Percentiles rank a stretch among this genome's conserved stretches.
phyloP scores from a whole-genome alignment of 2,888 invertebrate species.

The Polymixis flavicincta region DNA sequence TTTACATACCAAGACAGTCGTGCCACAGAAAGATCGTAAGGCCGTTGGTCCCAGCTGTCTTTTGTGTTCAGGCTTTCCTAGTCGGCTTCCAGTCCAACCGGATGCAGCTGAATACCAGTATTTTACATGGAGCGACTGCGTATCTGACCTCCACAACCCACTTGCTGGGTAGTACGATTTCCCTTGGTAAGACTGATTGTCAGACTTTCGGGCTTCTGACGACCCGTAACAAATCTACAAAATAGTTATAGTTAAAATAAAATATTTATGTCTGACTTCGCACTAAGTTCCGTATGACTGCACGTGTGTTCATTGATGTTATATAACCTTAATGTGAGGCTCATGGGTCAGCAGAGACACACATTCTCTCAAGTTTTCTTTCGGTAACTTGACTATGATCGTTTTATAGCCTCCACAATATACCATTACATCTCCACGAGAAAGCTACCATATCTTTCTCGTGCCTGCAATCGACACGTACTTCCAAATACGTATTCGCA shows the following conservation, averaged over 20 bases:
- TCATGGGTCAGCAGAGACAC: conserved; percentile 16
- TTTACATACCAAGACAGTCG: no score
- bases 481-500: conserved; percentile 58
- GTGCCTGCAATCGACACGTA: conserved; percentile 52
- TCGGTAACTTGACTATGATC: conserved; percentile 29
- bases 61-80: no score
- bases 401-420: conserved; percentile 48
- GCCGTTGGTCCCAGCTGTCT: no score
- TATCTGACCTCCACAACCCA: no score
- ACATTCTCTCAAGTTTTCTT: conserved; percentile 47
- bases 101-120: no score
- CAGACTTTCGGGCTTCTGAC: no score
- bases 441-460: conserved; percentile 57
- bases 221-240: not conserved
- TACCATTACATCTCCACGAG: conserved; percentile 62
- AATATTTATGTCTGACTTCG: not conserved
- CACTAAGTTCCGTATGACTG: not conserved
- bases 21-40: no score
- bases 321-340: conserved; percentile 20
- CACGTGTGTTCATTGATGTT: conserved; percentile 18
- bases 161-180: no score
- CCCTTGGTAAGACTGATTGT: no score
- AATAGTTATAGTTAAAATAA: not conserved
- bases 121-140: no score
- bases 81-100: no score